A percentile compares a stretch with the other conserved stretches of the same genome.
phyloP scores from a whole-genome alignment of 2,888 invertebrate genomes.

The Steinernema scapterisci region DNA sequence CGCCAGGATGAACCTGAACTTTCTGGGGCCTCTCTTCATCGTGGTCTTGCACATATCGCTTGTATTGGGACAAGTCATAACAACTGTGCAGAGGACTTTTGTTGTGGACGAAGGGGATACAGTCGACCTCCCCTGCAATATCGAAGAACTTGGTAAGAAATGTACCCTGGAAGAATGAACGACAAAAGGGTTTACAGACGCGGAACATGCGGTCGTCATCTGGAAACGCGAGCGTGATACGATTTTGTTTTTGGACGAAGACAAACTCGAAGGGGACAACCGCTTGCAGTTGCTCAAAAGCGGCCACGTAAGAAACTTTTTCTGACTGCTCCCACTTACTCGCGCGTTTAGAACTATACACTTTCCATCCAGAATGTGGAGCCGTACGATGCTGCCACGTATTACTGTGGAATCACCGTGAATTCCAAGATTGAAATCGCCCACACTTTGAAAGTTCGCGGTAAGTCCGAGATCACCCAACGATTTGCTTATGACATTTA shows the following conservation, averaged over 20 bases:
- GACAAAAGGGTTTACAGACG: neutral
- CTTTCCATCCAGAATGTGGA: constrained; percentile 52
- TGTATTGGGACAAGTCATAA: neutral
- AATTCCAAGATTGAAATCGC: constrained; percentile 35
- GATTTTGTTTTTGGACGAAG: constrained; percentile 36
- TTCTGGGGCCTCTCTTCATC: neutral
- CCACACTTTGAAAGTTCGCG: constrained; percentile 37
- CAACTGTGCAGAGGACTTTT: constrained; percentile 22
- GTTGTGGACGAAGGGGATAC: constrained; percentile 28
- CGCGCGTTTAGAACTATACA: constrained; percentile 48
- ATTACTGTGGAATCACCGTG: constrained; percentile 46
- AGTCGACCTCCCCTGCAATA: constrained; percentile 7
- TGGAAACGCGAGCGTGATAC: constrained; percentile 39
- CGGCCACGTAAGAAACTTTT: constrained; percentile 27
- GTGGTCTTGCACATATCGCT: neutral
- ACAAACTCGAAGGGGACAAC: constrained; percentile 31
- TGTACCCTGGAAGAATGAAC: neutral
- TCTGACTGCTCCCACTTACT: neutral
- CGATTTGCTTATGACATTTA: neutral
- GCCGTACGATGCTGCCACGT: constrained; percentile 52
- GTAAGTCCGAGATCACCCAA: neutral
- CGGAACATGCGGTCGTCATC: constrained; percentile 32
- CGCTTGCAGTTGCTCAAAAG: constrained; percentile 34
- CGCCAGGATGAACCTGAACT: neutral
- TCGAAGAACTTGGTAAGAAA: constrained; percentile 21